These are phyloP conservation scores for Coturnix japonica DNA, from an alignment of 2,113 vertebrate genomes.

Conservation along the genomic window DNA sequence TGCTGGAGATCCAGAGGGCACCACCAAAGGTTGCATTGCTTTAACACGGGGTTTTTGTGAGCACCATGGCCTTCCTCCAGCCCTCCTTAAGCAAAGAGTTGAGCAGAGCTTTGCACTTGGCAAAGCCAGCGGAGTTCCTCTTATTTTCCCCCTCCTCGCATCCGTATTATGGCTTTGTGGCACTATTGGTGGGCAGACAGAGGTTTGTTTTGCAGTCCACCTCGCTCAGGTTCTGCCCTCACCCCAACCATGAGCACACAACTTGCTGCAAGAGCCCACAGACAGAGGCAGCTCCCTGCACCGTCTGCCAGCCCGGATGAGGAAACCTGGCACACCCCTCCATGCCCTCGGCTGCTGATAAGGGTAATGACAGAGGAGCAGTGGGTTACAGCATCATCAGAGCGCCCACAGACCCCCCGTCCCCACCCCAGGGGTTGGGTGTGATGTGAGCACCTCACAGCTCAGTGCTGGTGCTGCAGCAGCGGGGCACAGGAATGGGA, in stretches of 20 bases:
- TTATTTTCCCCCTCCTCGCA: no score
- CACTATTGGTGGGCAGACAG: accelerated
- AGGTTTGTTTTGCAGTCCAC: background rate
- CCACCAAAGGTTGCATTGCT: accelerated
- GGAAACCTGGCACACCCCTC: background rate
- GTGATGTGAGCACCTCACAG: background rate
- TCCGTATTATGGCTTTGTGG: accelerated
- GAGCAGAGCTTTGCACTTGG: accelerated
- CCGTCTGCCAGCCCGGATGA: background rate
- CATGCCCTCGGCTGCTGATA: accelerated
- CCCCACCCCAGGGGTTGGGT: background rate
- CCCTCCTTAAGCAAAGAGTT: background rate
- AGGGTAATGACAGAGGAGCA: background rate
- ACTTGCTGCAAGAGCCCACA: background rate
- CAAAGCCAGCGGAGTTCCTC: background rate
- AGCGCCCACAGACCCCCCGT: background rate
- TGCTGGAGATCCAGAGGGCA: background rate
- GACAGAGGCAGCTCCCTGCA: background rate
- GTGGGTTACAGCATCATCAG: background rate
- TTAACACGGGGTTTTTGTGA: accelerated
- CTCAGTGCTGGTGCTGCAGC: accelerated
- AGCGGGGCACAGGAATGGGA: background rate
- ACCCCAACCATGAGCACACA: accelerated
- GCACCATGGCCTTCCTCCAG: accelerated
- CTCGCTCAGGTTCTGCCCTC: background rate